Base-by-base conservation (phyloP, 2,113 vertebrate genomes). In the Leptobrachium leishanense region DNA sequence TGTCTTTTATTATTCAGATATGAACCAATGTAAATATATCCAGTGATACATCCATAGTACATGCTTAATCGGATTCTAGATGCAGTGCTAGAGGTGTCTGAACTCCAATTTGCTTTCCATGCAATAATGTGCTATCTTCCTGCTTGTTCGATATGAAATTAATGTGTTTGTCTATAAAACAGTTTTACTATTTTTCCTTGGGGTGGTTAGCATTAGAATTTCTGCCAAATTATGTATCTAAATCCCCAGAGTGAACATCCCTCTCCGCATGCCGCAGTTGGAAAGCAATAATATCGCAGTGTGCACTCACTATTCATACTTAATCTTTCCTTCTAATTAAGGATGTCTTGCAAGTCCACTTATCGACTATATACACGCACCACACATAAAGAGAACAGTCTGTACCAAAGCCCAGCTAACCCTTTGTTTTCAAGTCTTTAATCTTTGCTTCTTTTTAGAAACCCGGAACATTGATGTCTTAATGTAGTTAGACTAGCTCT, bases 241-340 rank as follows among this genome's bases (percentile, higher is more conserved):
- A 69, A 69, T 20, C 68, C 68, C 12, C 68, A 69, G 43, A 9
- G 68, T n/a, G 43, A 15, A 8, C 68, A 69, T 43, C 68, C 42
- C 12, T 71, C 31, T 71, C 50, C 54, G 69, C 44, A 50, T 50
- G 46, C 8, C 46, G 4, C 46, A 50, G 4, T 43, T 83, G 76
- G 81, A 75, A 62, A 79, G 67, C 75, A 77, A 81, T 55, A 76
- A 67, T 81, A 82, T 20, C 69, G 83, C 84, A 74, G 79, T 84
- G 68, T 76, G 8, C 79, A 83, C 79, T 40, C 42, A 62, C 13
- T 43, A 65, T 46, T 71, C 73, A 62, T 77, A 64, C 39, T 41
- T 74, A 84, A 87, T 85, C 86, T 87, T 83, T 81, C 82, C 55
- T 87, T 88, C 85, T 89, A 89, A 89, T 88, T 82, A 81, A 81